Base-by-base conservation (phyloP, 2,888 invertebrate genomes). In the Polyommatus icarus region DNA sequence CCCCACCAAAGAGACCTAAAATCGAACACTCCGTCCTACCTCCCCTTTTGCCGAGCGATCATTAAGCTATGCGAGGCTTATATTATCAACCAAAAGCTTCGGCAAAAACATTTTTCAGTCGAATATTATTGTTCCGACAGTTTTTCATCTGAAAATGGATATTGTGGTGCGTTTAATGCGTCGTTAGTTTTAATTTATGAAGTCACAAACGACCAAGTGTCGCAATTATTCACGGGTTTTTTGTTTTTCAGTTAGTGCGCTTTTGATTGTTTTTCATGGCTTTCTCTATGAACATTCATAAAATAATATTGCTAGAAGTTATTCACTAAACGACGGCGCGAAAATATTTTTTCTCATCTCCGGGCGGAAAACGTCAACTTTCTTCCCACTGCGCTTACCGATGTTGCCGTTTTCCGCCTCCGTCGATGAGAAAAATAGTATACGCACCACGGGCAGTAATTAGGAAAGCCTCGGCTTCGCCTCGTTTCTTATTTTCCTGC, bases 131-230 rank as follows among this genome's bases (percentile, higher is more conserved):
- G n/a, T n/a, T 57, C 18, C 57, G 10, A 46, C 46, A 46, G 57
- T 57, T 57, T 57, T 57, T 57, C 57, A 18, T 57, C n/a, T 46
- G 46, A n/a, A n/a, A 59, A 59, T 59, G 59, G 59, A 59, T 59
- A 59, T 59, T 59, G 59, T 59, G 59, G 59, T 59, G 59, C 59
- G 59, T 59, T 59, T 20, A 59, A 20, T 59, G 59, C 59, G 59
- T 59, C 59, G 20, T 59, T 59, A 20, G 20, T 59, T 59, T 59
- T 59, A 59, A 59, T 59, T 59, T 59, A 59, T 59, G 59, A 20
- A 59, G 59, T 59, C 59, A 59, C 59, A 20, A 59, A 59, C 59
- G 20, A 8, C 10, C 20, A 59, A 20, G 59, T 20, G 59, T 20
- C 20, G 20, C 59, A 59, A 59, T 59, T 59, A 20, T 59, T 59